phyloP scores from a whole-genome alignment of 2,113 vertebrate genomes.

The Camarhynchus parvulus region DNA sequence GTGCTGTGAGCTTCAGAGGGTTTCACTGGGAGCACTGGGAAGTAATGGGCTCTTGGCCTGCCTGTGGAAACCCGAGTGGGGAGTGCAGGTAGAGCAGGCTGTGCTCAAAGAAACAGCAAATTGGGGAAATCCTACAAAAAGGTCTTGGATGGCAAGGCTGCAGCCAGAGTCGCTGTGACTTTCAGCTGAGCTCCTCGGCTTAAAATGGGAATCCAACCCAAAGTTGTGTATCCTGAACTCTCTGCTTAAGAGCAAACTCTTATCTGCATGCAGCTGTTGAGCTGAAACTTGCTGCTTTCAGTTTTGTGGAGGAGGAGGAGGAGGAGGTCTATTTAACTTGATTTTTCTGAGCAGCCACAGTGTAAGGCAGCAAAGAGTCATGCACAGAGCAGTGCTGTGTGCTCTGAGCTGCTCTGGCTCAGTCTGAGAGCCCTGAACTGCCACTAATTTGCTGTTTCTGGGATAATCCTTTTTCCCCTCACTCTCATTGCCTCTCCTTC shows the following conservation, averaged over 20 bases:
- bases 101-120: neutral
- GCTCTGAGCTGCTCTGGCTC: neutral
- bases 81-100: conserved; percentile 27
- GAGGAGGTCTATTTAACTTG: neutral
- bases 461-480: accelerated
- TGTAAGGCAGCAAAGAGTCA: neutral
- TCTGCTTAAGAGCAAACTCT: neutral
- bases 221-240: neutral
- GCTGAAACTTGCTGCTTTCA: neutral
- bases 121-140: neutral
- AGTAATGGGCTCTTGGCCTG: neutral
- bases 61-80: neutral
- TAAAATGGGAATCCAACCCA: neutral
- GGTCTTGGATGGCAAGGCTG: neutral
- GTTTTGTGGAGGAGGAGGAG: neutral
- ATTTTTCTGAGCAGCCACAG: neutral
- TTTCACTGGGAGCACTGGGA: conserved; percentile 43
- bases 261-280: neutral
- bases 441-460: neutral
- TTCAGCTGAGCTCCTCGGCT: neutral
- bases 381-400: neutral
- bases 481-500: neutral
- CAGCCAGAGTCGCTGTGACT: neutral
- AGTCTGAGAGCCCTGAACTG: neutral
- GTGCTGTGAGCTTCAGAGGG: neutral